Evolutionary conservation across 37 sponge, comb jelly and placozoan genomes (phyloP).

Genomic region (Bolinopsis microptera): DNA sequence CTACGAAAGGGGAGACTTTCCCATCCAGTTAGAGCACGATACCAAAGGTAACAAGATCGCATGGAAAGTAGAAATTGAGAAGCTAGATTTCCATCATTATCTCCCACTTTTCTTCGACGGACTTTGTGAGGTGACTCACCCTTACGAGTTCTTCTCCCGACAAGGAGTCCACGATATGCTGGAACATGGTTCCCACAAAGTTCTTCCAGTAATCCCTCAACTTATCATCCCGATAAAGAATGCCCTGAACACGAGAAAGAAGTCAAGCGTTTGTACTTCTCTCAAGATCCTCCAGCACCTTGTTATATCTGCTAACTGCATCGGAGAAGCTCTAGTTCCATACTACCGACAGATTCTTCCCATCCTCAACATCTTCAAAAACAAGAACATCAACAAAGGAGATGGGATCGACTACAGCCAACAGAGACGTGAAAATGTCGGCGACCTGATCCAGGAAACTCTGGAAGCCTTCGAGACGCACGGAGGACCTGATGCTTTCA

Average conservation of each 20-base stretch:
- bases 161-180: slow-evolving; percentile 99
- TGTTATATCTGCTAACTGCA: slow-evolving; percentile 87
- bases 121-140: slow-evolving; percentile 91
- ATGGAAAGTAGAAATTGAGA: slow-evolving; percentile 98
- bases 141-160: slow-evolving; percentile 97
- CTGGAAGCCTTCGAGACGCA: slow-evolving; percentile 90
- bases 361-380: slow-evolving; percentile 93
- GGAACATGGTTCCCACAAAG: slow-evolving; percentile 89
- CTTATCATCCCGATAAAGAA: slow-evolving; percentile 98
- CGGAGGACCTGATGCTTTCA: slow-evolving; percentile 95
- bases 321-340: slow-evolving; percentile 96
- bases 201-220: slow-evolving; percentile 96
- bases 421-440: slow-evolving; percentile 95
- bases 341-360: slow-evolving; percentile 99
- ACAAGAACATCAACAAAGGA: slow-evolving; percentile 88
- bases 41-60: slow-evolving; percentile 99
- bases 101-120: slow-evolving; percentile 99
- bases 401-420: slow-evolving; percentile 99
- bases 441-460: slow-evolving; percentile 92
- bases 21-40: slow-evolving; percentile 97
- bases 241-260: slow-evolving; percentile 92
- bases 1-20: slow-evolving; percentile 98
- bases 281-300: slow-evolving; percentile 94
- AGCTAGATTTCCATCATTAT: slow-evolving; percentile 97
- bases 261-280: slow-evolving; percentile 87